A percentile compares a stretch with the other conserved stretches of the same genome.
Conservation (phyloP, 2,888 invertebrate species). For the Dione juno region DNA sequence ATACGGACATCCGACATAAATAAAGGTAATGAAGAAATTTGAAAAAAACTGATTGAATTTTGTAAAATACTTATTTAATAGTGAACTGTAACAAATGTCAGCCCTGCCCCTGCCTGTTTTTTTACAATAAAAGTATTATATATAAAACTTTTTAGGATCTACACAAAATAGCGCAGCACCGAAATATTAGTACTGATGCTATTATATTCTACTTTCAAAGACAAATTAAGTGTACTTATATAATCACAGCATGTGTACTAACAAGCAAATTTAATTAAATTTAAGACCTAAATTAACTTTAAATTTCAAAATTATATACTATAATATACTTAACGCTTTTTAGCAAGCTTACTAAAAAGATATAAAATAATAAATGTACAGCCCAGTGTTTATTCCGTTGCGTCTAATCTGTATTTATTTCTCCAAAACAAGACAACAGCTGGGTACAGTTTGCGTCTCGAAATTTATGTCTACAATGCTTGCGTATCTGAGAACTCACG, state of each 20-base stretch:
- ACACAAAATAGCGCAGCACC: no score
- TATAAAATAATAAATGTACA: slow-evolving; percentile 57
- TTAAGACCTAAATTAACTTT: not conserved
- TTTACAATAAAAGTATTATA: no score
- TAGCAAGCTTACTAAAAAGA: not conserved
- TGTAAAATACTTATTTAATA: no score
- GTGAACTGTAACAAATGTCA: no score
- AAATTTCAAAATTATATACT: not conserved
- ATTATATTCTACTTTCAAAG: no score
- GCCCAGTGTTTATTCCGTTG: slow-evolving; percentile 61
- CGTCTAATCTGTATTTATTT: slow-evolving; percentile 75
- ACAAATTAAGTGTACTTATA: not conserved
- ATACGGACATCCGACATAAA: no score
- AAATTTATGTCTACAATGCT: slow-evolving; percentile 73
- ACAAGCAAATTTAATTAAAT: not conserved
- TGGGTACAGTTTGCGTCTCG: slow-evolving; percentile 74
- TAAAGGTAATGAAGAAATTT: no score
- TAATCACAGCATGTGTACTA: not conserved
- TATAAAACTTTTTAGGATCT: no score
- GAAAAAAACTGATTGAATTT: no score
- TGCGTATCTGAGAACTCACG: slow-evolving; percentile 62
- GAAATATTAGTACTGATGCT: no score
- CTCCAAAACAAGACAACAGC: slow-evolving; percentile 77
- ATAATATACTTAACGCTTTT: not conserved
- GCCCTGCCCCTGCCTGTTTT: no score